Conservation (phyloP, 2,797 vertebrate genomes). For the Pangasius krempfi region DNA sequence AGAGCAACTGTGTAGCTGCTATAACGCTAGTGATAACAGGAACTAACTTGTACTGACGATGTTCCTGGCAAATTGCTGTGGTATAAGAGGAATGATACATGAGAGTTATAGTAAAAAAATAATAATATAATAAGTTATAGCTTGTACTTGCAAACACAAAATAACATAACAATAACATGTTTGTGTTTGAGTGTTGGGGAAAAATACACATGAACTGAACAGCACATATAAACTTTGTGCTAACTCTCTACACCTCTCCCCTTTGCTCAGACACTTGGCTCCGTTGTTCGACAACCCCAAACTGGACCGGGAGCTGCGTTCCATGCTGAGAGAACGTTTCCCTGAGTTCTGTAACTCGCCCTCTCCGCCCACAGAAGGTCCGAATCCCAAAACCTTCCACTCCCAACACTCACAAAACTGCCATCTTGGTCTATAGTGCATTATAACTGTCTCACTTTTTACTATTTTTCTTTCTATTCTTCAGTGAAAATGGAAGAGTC, state of each 20-base stretch:
- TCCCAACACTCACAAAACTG: neutral
- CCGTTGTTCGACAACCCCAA: conserved; percentile 98
- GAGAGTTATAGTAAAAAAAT: neutral
- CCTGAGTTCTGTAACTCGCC: conserved; percentile 95
- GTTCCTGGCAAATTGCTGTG: neutral
- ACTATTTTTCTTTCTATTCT: neutral
- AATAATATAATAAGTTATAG: neutral
- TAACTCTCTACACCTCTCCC: neutral
- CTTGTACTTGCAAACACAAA: neutral
- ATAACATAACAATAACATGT: neutral
- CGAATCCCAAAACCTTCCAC: neutral
- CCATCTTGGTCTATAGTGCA: neutral
- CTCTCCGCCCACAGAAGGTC: conserved; percentile 91
- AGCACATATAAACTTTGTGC: neutral
- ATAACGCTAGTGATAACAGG: neutral
- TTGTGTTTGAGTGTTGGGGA: neutral
- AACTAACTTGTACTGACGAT: neutral
- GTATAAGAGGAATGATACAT: neutral
- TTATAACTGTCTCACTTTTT: neutral
- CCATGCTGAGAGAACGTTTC: conserved; percentile 94
- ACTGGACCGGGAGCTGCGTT: conserved; percentile 91
- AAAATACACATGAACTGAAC: neutral
- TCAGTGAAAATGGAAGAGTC: conserved; percentile 92
- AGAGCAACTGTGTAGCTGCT: neutral
- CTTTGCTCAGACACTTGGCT: conserved; percentile 82